A percentile compares a stretch with the other conserved stretches of the same genome.
These are phyloP conservation scores for Didymodactylos carnosus DNA, from an alignment of 2,888 invertebrate species.

Conservation along the genomic window DNA sequence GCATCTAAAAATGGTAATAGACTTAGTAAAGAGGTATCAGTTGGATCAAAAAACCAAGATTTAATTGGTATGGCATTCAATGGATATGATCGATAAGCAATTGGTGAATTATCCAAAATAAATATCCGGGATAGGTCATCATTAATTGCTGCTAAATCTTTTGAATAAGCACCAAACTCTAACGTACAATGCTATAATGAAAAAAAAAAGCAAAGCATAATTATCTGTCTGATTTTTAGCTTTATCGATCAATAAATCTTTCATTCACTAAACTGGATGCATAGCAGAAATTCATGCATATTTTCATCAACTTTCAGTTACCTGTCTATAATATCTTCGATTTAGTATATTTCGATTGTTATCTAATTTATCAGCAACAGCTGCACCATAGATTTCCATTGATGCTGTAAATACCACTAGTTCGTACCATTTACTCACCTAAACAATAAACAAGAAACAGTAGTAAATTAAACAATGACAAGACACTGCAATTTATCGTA, in stretches of 20 bases:
- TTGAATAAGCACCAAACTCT: constrained; percentile 80
- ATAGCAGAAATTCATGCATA: too few relatives aligned
- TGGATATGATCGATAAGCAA: constrained; percentile 91
- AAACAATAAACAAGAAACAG: constrained; percentile 14
- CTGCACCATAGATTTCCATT: constrained; percentile 99
- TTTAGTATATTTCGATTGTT: constrained; percentile 75
- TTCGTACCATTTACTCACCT: constrained; percentile 96
- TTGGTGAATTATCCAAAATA: constrained; percentile 97
- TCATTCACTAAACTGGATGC: too few relatives aligned
- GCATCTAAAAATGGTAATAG: constrained; percentile 93
- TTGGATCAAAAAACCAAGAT: constrained; percentile 89
- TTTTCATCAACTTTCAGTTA: too few relatives aligned
- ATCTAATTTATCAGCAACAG: constrained; percentile 92
- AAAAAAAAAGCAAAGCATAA: too few relatives aligned
- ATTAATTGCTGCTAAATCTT: constrained; percentile 88
- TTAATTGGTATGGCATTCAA: constrained; percentile 23
- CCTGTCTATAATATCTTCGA: constrained; percentile 66
- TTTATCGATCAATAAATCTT: too few relatives aligned
- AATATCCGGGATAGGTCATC: constrained; percentile 90
- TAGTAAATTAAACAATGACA: background rate
- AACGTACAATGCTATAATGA: constrained; percentile 76
- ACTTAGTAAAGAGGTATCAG: constrained; percentile 82
- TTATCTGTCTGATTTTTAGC: too few relatives aligned
- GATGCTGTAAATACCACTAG: constrained; percentile 95
- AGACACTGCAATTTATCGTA: too few relatives aligned